Evolutionary conservation across 2,113 vertebrate species (phyloP).

Genomic region (Sorex fumeus): DNA sequence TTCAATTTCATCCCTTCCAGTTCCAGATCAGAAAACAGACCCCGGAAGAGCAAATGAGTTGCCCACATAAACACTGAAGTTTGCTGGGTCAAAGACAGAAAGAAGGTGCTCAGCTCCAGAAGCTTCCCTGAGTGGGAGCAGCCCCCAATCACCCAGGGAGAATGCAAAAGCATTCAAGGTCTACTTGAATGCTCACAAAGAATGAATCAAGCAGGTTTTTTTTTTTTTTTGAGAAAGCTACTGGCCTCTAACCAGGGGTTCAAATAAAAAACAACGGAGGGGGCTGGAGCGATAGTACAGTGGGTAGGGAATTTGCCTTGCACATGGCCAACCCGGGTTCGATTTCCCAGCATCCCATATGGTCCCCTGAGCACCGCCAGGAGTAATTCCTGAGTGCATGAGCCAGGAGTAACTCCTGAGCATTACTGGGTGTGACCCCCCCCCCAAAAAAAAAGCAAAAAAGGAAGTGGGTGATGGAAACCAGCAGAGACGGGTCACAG

Average conservation of each 20-base stretch:
- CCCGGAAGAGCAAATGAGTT: neutral
- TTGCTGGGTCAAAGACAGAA: neutral
- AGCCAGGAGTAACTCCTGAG: too few species aligned
- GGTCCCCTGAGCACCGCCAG: too few species aligned
- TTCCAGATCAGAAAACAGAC: neutral
- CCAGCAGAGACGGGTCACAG: neutral
- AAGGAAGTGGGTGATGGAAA: neutral
- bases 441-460: too few species aligned
- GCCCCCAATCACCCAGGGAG: neutral
- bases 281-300: too few species aligned
- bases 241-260: conserved; percentile 35
- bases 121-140: neutral
- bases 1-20: neutral
- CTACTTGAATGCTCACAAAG: conserved; percentile 26
- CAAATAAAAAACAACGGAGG: neutral
- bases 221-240: conserved; percentile 7
- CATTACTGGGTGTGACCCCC: too few species aligned
- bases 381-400: too few species aligned
- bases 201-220: conserved; percentile 41
- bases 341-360: too few species aligned
- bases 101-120: neutral
- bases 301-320: too few species aligned
- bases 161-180: neutral
- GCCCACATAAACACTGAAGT: neutral
- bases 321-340: too few species aligned